phyloP scores from a whole-genome alignment of 2,797 vertebrate species.

The Discoglossus pictus region DNA sequence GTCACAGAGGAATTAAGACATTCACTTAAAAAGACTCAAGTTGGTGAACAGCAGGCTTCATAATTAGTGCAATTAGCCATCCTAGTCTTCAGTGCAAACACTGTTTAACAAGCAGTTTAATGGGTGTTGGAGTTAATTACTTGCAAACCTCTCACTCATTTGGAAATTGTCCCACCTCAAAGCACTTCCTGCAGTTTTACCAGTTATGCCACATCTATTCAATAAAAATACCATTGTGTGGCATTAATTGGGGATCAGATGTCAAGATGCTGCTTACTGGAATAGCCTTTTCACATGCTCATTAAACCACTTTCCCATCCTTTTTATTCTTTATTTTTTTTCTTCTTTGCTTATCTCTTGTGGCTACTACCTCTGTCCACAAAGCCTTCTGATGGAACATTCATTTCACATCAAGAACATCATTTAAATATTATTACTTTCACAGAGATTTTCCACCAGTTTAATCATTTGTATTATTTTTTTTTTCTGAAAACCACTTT shows the following conservation, averaged over 20 bases:
- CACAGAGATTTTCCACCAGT: constrained; percentile 16
- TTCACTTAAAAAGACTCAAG: not conserved
- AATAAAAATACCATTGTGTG: constrained; percentile 36
- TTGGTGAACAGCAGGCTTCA: not conserved
- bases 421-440: constrained; percentile 45
- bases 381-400: not conserved
- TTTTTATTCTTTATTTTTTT: constrained; percentile 6
- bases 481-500: not conserved
- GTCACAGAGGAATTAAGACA: too few relatives aligned
- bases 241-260: constrained; percentile 1
- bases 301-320: not conserved
- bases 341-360: constrained; percentile 13
- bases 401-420: not conserved
- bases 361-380: too few relatives aligned
- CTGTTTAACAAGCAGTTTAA: constrained; percentile 51
- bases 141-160: constrained; percentile 35
- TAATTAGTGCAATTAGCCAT: not conserved
- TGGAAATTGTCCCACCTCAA: not conserved
- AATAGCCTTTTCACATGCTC: constrained; percentile 7
- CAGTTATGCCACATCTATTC: not conserved
- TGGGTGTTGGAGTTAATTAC: constrained; percentile 47
- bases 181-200: not conserved
- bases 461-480: constrained; percentile 17
- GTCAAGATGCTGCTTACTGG: constrained; percentile 16
- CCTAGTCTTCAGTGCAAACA: constrained; percentile 26